Evolutionary conservation across 1,140 invertebrate species (phyloP).

Genomic region (Oscheius sp.): DNA sequence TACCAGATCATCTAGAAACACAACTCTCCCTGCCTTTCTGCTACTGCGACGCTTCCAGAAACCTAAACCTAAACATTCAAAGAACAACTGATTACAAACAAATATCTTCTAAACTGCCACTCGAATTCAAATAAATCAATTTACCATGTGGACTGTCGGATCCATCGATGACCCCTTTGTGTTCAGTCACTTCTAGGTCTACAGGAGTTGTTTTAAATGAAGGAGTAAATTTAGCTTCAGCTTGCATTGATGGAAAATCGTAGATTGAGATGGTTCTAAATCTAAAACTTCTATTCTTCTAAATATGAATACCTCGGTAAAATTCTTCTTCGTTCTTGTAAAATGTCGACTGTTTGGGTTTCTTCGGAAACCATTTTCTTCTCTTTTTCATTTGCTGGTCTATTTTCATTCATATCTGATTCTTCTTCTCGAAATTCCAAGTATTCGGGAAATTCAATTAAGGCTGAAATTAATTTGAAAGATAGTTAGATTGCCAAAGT

Average conservation of each 20-base stretch:
- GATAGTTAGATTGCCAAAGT: not conserved
- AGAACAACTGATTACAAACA: no score
- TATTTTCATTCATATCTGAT: no score
- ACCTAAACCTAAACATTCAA: no score
- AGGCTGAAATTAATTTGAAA: not conserved
- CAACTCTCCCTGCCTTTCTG: no score
- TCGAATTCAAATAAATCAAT: no score
- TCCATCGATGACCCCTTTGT: not conserved
- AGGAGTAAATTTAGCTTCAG: not conserved
- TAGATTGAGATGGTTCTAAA: conserved; percentile 23
- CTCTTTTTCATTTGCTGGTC: not conserved
- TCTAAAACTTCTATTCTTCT: not conserved
- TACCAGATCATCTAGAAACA: no score
- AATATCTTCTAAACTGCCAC: no score
- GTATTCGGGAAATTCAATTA: not conserved
- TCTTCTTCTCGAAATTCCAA: not conserved
- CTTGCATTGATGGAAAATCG: conserved; percentile 9
- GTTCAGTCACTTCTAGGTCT: not conserved
- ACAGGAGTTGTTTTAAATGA: not conserved
- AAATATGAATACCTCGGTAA: not conserved
- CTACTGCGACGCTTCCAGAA: no score
- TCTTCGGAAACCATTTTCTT: not conserved
- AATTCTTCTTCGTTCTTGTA: not conserved
- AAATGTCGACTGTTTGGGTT: not conserved
- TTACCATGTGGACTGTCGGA: not conserved